Percentiles rank a stretch among this genome's conserved stretches.
Conservation (phyloP, 2,113 vertebrate species). For the Aramus guarauna region DNA sequence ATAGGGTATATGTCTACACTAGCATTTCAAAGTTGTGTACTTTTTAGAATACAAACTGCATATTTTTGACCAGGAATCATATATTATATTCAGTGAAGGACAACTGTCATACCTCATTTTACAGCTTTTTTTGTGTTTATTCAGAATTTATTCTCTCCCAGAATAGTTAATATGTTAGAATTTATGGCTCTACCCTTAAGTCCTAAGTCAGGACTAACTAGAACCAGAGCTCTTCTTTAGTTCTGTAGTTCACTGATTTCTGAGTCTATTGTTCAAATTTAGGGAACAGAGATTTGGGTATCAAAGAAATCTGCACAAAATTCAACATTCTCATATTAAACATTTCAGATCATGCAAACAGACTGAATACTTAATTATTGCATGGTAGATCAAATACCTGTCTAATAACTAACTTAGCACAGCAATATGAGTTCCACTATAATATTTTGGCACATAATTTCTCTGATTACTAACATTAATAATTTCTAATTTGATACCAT, state of each 20-base stretch:
- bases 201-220: neutral
- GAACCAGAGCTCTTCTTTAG: neutral
- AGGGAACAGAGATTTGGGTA: neutral
- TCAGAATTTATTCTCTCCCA: constrained; percentile 7
- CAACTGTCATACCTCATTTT: constrained; percentile 77
- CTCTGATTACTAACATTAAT: constrained; percentile 31
- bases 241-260: neutral
- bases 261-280: neutral
- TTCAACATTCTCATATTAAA: neutral
- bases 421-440: constrained; percentile 28
- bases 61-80: constrained; percentile 31
- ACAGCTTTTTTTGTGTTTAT: constrained; percentile 11
- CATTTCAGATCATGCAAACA: neutral
- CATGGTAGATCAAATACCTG: constrained; percentile 1
- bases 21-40: constrained; percentile 5
- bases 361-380: neutral
- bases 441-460: constrained; percentile 47
- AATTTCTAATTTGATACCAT: neutral
- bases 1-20: constrained; percentile 28
- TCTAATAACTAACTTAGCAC: constrained; percentile 37
- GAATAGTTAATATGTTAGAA: neutral
- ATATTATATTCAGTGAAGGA: constrained; percentile 51
- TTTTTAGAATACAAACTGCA: constrained; percentile 6
- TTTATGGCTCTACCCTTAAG: neutral
- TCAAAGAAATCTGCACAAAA: neutral